These are phyloP conservation scores for Nomia melanderi DNA, from an alignment of 1,140 invertebrate genomes.

Conservation along the genomic window DNA sequence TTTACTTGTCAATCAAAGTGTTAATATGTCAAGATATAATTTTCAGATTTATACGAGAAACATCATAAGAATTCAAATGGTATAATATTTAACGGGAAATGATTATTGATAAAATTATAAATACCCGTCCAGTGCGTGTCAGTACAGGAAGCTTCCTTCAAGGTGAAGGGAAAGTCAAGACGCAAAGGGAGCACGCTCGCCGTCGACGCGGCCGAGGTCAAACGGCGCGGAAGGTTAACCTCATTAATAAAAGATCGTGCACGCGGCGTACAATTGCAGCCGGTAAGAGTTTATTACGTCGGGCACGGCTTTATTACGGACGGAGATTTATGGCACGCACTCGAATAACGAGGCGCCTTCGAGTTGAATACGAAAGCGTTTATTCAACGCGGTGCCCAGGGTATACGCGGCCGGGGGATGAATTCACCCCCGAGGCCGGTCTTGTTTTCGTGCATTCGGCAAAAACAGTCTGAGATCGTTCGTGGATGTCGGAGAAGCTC, in stretches of 20 bases:
- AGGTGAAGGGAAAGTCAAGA: too few relatives aligned
- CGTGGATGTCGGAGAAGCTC: too few relatives aligned
- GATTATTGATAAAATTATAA: too few relatives aligned
- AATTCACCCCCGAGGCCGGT: not conserved
- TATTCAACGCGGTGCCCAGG: not conserved
- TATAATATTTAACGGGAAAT: too few relatives aligned
- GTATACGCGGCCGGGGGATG: not conserved
- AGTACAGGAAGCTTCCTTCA: not conserved
- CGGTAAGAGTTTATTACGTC: constrained; percentile 35
- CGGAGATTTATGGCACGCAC: constrained; percentile 25
- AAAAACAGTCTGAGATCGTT: not conserved
- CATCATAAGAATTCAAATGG: too few relatives aligned
- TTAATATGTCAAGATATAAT: too few relatives aligned
- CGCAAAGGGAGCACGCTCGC: too few relatives aligned
- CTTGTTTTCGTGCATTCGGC: not conserved
- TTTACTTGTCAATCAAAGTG: too few relatives aligned
- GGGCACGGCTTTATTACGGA: not conserved
- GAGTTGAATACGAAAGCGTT: not conserved
- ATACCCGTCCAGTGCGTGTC: too few relatives aligned
- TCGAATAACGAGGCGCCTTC: constrained; percentile 11
- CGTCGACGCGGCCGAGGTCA: not conserved
- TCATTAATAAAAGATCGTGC: constrained; percentile 37
- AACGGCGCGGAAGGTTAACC: constrained; percentile 19
- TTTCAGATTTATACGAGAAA: too few relatives aligned
- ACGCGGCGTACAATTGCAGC: constrained; percentile 18